These are phyloP conservation scores for Trinectes maculatus DNA, from an alignment of 2,113 vertebrate genomes.

Conservation along the genomic window DNA sequence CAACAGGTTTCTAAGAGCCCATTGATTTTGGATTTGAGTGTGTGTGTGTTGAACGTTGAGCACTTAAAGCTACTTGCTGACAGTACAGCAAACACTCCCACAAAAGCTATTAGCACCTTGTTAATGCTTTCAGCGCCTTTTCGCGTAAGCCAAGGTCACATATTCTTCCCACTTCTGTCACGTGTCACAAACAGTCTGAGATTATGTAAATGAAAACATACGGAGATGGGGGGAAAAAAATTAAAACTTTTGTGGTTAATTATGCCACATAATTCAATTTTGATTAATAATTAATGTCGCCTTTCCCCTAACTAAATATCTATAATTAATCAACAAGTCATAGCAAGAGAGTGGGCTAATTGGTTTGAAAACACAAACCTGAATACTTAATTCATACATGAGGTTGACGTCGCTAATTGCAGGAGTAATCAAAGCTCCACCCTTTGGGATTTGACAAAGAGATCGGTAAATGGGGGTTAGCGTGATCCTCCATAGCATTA, in stretches of 20 bases:
- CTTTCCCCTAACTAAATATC: slow-evolving; percentile 99
- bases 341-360: slow-evolving; percentile 94
- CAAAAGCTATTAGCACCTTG: slow-evolving; percentile 70
- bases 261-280: slow-evolving; percentile 94
- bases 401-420: slow-evolving; percentile 97
- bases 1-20: slow-evolving; percentile 76
- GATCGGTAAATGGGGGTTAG: slow-evolving; percentile 88
- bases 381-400: slow-evolving; percentile 96
- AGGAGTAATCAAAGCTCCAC: slow-evolving; percentile 93
- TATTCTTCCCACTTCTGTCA: slow-evolving; percentile 42
- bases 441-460: slow-evolving; percentile 90
- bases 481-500: slow-evolving; percentile 73
- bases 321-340: slow-evolving; percentile 99
- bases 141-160: slow-evolving; percentile 67
- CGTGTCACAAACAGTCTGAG: slow-evolving; percentile 62
- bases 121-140: slow-evolving; percentile 69
- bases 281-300: slow-evolving; percentile 99
- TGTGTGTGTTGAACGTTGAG: slow-evolving; percentile 63
- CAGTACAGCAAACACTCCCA: slow-evolving; percentile 60
- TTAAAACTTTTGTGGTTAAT: slow-evolving; percentile 92
- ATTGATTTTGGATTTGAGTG: slow-evolving; percentile 75
- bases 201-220: slow-evolving; percentile 60
- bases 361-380: slow-evolving; percentile 98
- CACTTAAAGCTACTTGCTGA: slow-evolving; percentile 74
- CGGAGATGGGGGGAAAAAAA: slow-evolving; percentile 9